Base-by-base conservation (phyloP, 2,113 vertebrate genomes). In the Pedetes capensis region DNA sequence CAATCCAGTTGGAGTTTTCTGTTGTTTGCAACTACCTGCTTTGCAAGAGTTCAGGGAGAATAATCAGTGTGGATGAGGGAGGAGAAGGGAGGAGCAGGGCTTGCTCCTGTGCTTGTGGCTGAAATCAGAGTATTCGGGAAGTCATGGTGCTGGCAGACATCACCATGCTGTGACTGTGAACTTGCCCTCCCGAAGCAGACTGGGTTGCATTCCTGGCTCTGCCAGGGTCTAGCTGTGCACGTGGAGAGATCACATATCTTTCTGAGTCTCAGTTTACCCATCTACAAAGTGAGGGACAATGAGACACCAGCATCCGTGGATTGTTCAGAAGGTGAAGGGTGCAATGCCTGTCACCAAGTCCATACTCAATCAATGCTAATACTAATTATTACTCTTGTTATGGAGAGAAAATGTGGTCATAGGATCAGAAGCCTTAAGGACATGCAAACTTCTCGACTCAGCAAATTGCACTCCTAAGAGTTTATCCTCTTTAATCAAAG, bases 321-420 rank as follows among this genome's bases (percentile, higher is more conserved):
- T 25, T 68, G 23, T 29, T 85, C 16, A 14, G 63, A 87, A 87
- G 32, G 37, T 34, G 32, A n/a, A 74, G 64, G 25, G 8, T 11
- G 8, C 22, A 37, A 72, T 61, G 5, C 44, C 25, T 22, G 23
- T 53, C 32, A 1, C 18, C 2, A 63, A 64, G 8, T 66, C 78
- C 17, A 0, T 0, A 3, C 34, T 55, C 44, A 0, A 1, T 4
- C 18, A 9, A 6, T 3, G 17, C 32, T 5, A 17, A 80, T 1
- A 16, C 57, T 49, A 53, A 11, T 23, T n/a, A 20, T 12, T 8
- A 37, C 53, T 63, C 25, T 27, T 42, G 2, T 53, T 9, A 0
- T 1, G 44, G 44, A 71, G 49, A 69, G 59, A 57, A 16, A 18
- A 13, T 34, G 22, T 55, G 69, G 6, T 57, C 66, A 16, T 29